Base-by-base conservation (phyloP, 2,797 vertebrate species). In the Amblyraja radiata region DNA sequence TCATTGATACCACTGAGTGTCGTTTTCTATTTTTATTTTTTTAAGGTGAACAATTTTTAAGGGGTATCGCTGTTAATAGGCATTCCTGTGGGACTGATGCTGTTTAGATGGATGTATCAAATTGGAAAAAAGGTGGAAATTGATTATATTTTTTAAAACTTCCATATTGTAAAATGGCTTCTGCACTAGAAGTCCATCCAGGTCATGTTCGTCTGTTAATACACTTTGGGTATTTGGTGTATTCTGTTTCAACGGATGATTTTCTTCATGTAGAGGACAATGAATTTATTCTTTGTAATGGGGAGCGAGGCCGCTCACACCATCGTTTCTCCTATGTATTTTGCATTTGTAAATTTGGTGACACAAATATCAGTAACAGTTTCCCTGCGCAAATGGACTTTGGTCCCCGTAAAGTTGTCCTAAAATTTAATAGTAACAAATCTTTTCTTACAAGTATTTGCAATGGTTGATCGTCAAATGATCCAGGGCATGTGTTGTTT, bases 191-290 rank as follows among this genome's bases (percentile, higher is more conserved):
- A 71, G 39, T 54, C 28, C 54, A 14, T 46, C 23, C 32, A 54
- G 65, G n/a, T 73, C 71, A 54, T 76, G n/a, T 76, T 16, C 74
- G 90, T 74, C 39, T 91, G 2, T 54, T 73, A 54, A 92, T 58
- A 71, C 90, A 92, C 71, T 92, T 54, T 46, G 71, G 90, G 25
- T 95, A 63, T 91, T 93, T 65, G 6, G 63, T 90, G 86, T 73
- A 77, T 93, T 94, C 94, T 95, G 95, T 94, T 94, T 36, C n/a
- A 54, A 95, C 95, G 95, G 95, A 95, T 96, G 96, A 96, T 94
- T 96, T 96, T 94, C 94, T 96, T 93, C 28, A 90, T 39, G 4
- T 93, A 68, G 28, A 68, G 71, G 58, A 95, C 94, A 94, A 94
- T 95, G 93, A 95, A 93, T 93, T 95, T 94, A 9, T 96, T 95